phyloP scores from a whole-genome alignment of 1,140 invertebrate genomes.

The Pygmarrhopalites habei region DNA sequence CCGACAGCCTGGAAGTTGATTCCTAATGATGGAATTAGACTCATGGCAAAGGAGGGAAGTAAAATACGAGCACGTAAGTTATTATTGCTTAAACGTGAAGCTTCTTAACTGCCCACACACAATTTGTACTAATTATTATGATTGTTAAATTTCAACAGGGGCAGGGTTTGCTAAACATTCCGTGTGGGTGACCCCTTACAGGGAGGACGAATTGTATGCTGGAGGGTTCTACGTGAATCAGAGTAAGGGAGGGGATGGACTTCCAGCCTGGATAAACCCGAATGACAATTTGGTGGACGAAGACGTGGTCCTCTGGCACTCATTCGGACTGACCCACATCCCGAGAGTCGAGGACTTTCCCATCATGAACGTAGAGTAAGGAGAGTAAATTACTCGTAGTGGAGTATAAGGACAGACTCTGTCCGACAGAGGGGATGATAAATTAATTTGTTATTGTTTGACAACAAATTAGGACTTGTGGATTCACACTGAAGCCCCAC shows the following conservation, averaged over 20 bases:
- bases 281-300: conserved; percentile 17
- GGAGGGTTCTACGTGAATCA: conserved; percentile 36
- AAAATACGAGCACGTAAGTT: conserved; percentile 22
- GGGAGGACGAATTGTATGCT: conserved; percentile 24
- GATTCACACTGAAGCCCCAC: conserved; percentile 34
- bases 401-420: no score
- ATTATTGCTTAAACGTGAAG: no score
- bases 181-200: conserved; percentile 30
- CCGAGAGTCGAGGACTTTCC: conserved; percentile 38
- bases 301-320: conserved; percentile 36
- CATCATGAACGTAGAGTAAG: conserved; percentile 37
- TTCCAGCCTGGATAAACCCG: conserved; percentile 8
- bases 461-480: conserved; percentile 30
- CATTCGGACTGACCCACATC: conserved; percentile 36
- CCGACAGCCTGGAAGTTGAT: conserved; percentile 36
- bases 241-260: conserved; percentile 28
- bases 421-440: no score
- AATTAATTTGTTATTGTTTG: no score
- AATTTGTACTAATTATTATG: no score
- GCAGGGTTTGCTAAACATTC: conserved; percentile 33
- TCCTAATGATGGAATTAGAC: conserved; percentile 12
- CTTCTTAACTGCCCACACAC: no score
- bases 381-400: not conserved
- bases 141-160: no score
- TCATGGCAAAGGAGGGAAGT: conserved; percentile 27